Percentiles rank a stretch among this genome's conserved stretches.
phyloP scores from a whole-genome alignment of 2,113 vertebrate genomes.

The Engystomops pustulosus region DNA sequence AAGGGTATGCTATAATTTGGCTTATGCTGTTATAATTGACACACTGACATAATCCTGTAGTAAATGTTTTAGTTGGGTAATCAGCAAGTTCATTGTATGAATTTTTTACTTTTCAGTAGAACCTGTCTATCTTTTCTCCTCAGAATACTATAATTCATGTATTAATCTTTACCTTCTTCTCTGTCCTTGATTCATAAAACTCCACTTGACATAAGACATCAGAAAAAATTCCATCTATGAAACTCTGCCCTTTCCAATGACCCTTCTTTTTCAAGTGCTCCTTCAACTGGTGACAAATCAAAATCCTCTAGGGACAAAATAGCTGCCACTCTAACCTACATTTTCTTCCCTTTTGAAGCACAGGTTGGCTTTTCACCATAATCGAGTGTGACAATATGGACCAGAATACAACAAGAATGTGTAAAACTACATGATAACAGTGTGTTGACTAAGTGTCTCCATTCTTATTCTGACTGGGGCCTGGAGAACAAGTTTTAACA shows the following conservation, averaged over 20 bases:
- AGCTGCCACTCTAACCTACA: neutral
- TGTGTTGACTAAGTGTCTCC: too few species aligned
- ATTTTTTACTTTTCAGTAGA: too few species aligned
- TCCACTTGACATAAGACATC: neutral
- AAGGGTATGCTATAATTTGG: too few species aligned
- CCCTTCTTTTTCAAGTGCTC: neutral
- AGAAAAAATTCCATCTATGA: neutral
- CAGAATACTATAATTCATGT: neutral
- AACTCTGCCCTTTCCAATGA: conserved; percentile 7
- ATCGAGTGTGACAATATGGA: neutral
- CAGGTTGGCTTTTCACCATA: neutral
- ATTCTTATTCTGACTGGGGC: too few species aligned
- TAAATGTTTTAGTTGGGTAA: too few species aligned
- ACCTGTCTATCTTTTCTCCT: neutral
- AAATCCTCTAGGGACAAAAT: neutral
- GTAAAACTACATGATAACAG: neutral
- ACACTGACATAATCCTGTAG: too few species aligned
- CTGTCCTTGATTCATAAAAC: too few species aligned
- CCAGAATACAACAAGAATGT: neutral
- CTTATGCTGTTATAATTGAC: too few species aligned
- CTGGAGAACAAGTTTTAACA: too few species aligned
- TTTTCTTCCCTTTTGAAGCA: neutral
- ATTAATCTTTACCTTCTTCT: neutral
- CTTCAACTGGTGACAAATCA: neutral
- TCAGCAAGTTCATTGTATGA: too few species aligned